Base-by-base conservation (phyloP, 2,797 vertebrate species). In the Choloepus didactylus region DNA sequence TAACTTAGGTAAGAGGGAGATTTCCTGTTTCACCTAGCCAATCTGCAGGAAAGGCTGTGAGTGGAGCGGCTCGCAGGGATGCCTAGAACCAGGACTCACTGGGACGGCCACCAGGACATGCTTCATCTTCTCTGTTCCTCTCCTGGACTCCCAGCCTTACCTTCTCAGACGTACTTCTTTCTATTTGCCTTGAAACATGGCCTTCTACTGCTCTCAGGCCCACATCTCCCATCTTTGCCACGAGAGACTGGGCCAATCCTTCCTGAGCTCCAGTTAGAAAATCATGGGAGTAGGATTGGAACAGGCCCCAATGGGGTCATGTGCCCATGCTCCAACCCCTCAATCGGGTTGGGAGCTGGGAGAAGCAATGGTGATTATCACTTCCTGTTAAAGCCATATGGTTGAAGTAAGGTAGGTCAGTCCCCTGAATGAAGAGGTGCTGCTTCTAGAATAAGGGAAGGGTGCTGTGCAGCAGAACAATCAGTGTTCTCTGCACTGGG, bases 111-210 rank as follows among this genome's bases (percentile, higher is more conserved):
- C 21, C 12, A 73, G 12, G 35, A 35, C 35, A 35, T 35, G 35
- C 35, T 35, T 56, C 76, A 72, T 87, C 46, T 82, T 76, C 41
- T 95, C 29, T 44, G 44, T 3, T 66, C n/a, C 12, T 79, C n/a
- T 59, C 56, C 56, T 6, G 64, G 51, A 60, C 62, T 56, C 38
- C 46, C 44, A 46, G 27, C 15, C 38, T 81, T 87, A 51, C 89
- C 80, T 89, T 87, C 60, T 92, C 60, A 95, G 51, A 44, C 21
- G 31, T 54, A 66, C 46, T 56, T 56, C 54, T 56, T 80, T 89
- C 44, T 84, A 1, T 80, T 87, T 69, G 9, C 15, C 60, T 69
- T 91, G 67, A 76, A 81, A 76, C 23, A 67, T 56, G 76, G 31
- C 12, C 12, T 67, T 54, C 19, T 41, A 9, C 11, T 38, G 19